These are phyloP conservation scores for Gryon sp. DNA, from an alignment of 1,140 invertebrate genomes.

Conservation along the genomic window DNA sequence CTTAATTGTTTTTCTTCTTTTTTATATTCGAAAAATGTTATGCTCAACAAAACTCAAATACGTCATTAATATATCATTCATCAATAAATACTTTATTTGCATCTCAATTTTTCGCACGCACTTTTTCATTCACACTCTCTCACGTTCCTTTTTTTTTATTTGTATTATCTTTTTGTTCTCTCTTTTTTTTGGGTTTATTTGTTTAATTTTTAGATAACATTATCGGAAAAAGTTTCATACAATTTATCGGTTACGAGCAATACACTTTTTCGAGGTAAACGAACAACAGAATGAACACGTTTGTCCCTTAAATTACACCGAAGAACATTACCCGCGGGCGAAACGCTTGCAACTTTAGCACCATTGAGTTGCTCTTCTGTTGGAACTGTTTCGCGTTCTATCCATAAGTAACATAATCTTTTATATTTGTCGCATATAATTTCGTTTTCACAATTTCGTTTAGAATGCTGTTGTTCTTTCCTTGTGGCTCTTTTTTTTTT, in stretches of 20 bases:
- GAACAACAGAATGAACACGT: conserved; percentile 13
- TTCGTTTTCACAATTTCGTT: conserved; percentile 6
- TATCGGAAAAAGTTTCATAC: conserved; percentile 25
- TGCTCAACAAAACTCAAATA: conserved; percentile 45
- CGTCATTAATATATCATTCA: too few species aligned
- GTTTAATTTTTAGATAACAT: conserved; percentile 4
- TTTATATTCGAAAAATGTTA: conserved; percentile 33
- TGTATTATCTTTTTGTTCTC: conserved; percentile 3
- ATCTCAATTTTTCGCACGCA: conserved; percentile 40
- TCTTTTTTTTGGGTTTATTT: not conserved
- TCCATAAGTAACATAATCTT: conserved; percentile 17
- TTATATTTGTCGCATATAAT: too few species aligned
- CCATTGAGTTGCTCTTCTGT: conserved; percentile 19
- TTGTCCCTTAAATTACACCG: conserved; percentile 20
- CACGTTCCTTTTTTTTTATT: conserved; percentile 5
- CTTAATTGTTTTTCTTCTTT: too few species aligned
- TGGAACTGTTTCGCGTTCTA: conserved; percentile 13
- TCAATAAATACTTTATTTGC: conserved; percentile 54
- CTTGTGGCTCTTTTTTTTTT: not conserved
- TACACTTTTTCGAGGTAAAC: conserved; percentile 23
- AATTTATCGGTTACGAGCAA: conserved; percentile 17
- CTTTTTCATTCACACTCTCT: conserved; percentile 23
- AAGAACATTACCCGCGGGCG: conserved; percentile 24
- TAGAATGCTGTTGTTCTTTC: too few species aligned
- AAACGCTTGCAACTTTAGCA: conserved; percentile 25